Conservation (phyloP, 2,888 invertebrate species). For the Euclidia mi region DNA sequence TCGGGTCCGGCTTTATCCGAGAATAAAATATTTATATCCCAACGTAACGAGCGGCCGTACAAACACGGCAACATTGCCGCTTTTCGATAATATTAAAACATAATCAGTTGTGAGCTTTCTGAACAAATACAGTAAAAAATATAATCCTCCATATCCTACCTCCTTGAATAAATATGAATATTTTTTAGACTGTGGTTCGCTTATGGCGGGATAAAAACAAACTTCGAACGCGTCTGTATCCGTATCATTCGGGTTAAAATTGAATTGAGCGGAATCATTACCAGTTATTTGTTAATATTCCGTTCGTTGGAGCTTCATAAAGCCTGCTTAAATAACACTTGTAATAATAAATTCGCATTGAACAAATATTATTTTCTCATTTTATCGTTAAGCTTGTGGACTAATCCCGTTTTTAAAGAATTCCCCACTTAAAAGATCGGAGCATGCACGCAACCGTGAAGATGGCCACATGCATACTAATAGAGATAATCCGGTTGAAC, state of each 20-base stretch:
- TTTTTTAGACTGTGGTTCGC: too few relatives aligned
- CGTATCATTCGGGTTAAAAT: neutral
- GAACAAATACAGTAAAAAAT: constrained; percentile 10
- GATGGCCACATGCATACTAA: constrained; percentile 56
- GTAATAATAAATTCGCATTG: neutral
- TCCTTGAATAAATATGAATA: neutral
- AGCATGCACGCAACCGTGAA: constrained; percentile 54
- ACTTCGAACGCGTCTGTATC: neutral
- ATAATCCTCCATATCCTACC: neutral
- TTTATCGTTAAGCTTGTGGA: constrained; percentile 22
- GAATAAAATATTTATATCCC: constrained; percentile 80
- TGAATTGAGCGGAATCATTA: neutral
- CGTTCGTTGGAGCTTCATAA: neutral
- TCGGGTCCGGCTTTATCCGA: constrained; percentile 65
- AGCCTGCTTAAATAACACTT: constrained; percentile 1
- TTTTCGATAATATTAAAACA: constrained; percentile 47
- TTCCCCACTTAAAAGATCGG: constrained; percentile 55
- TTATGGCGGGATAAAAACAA: too few relatives aligned
- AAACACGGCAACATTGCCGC: constrained; percentile 37
- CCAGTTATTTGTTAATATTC: too few relatives aligned
- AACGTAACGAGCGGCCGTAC: constrained; percentile 63
- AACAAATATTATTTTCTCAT: constrained; percentile 35
- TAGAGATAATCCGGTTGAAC: constrained; percentile 58
- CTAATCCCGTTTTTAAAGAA: constrained; percentile 47
- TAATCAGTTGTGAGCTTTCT: constrained; percentile 28